phyloP scores from a whole-genome alignment of 92 coral and sea anemone species.

The Epizoanthus fatuus region DNA sequence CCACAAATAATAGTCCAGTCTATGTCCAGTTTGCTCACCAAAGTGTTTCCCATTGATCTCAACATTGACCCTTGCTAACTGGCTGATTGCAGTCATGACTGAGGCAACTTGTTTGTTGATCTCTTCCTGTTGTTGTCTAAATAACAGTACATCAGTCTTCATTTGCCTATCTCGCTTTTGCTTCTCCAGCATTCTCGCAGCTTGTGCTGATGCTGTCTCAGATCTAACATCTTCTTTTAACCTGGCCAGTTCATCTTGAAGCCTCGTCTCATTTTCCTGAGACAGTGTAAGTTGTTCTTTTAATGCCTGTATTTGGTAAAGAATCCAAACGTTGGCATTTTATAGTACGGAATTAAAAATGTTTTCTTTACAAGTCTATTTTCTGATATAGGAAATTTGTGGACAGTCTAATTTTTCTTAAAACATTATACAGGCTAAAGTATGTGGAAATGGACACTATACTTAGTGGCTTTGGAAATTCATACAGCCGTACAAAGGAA shows the following conservation, averaged over 20 bases:
- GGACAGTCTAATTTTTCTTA: no score
- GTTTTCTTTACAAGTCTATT: no score
- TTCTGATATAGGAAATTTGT: no score
- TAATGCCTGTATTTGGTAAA: slow-evolving; percentile 58
- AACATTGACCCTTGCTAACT: slow-evolving; percentile 77
- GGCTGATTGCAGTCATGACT: slow-evolving; percentile 61
- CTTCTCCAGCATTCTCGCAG: slow-evolving; percentile 88
- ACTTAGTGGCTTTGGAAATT: no score
- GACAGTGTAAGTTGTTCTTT: slow-evolving; percentile 77
- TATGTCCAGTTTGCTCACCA: slow-evolving; percentile 58
- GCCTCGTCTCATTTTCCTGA: slow-evolving; percentile 78
- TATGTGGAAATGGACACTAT: no score
- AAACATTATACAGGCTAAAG: no score
- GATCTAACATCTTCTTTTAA: slow-evolving; percentile 87
- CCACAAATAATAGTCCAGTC: no score
- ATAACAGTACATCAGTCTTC: slow-evolving; percentile 69
- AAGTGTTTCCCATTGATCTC: slow-evolving; percentile 81
- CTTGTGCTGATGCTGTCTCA: slow-evolving; percentile 89
- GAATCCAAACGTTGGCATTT: background rate
- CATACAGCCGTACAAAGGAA: no score
- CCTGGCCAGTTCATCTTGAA: slow-evolving; percentile 79
- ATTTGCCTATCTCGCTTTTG: slow-evolving; percentile 76
- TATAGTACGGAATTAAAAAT: no score
- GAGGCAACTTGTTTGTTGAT: slow-evolving; percentile 71
- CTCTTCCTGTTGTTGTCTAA: slow-evolving; percentile 76